Percentiles rank a stretch among this genome's conserved stretches.
Evolutionary conservation across 2,888 invertebrate species (phyloP).

Genomic region (Heliconius charithonia): DNA sequence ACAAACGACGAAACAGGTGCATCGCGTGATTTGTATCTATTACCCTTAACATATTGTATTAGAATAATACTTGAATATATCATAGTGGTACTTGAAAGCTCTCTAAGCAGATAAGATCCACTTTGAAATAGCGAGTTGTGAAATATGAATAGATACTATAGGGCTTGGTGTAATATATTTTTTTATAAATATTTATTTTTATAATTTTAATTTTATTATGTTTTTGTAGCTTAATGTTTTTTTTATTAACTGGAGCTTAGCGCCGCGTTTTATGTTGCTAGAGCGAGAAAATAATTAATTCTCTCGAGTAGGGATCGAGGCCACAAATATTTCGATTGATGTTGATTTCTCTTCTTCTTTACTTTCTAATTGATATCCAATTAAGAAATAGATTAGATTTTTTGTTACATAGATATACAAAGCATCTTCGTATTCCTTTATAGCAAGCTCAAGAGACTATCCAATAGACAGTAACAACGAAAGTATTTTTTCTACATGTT

Average conservation of each 20-base stretch:
- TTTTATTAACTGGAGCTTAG: neutral
- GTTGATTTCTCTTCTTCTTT: too few species aligned
- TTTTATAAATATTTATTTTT: neutral
- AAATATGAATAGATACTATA: neutral
- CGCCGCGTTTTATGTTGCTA: neutral
- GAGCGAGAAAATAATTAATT: neutral
- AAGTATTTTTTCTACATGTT: too few species aligned
- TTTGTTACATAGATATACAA: too few species aligned
- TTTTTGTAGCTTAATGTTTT: too few species aligned
- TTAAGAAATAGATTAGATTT: too few species aligned
- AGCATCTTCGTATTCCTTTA: too few species aligned
- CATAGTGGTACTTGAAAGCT: neutral
- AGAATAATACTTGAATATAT: neutral
- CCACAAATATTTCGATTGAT: too few species aligned
- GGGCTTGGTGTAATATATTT: neutral
- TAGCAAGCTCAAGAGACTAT: too few species aligned
- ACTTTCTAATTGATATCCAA: too few species aligned
- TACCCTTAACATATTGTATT: neutral
- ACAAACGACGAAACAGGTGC: constrained; percentile 10
- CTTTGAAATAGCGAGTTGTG: constrained; percentile 1
- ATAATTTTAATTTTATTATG: too few species aligned
- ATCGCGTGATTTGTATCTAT: constrained; percentile 23
- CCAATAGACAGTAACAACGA: too few species aligned
- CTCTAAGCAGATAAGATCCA: constrained; percentile 7
- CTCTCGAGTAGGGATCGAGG: too few species aligned